A percentile compares a stretch with the other conserved stretches of the same genome.
Conservation (phyloP, 1,140 invertebrate genomes). For the Homarus americanus region DNA sequence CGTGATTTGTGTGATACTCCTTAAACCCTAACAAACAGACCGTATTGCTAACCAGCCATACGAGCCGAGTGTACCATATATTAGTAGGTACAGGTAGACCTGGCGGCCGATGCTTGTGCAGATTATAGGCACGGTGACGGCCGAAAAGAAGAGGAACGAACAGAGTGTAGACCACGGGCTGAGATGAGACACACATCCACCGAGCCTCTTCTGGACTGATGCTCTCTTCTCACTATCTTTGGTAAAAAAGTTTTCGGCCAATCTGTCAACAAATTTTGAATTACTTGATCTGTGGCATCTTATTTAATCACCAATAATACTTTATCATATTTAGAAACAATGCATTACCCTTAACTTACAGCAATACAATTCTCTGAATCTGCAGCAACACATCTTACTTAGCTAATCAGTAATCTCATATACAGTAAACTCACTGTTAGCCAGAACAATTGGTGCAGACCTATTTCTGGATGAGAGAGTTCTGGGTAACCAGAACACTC, state of each 20-base stretch:
- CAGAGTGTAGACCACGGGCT: conserved; percentile 56
- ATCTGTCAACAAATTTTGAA: conserved; percentile 43
- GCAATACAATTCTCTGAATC: no score
- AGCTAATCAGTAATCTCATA: no score
- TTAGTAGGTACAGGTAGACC: conserved; percentile 38
- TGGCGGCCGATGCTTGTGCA: conserved; percentile 48
- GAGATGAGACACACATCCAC: conserved; percentile 40
- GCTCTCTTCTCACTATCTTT: conserved; percentile 16
- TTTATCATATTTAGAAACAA: not conserved
- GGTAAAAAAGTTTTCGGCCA: conserved; percentile 64
- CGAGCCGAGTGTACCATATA: conserved; percentile 57
- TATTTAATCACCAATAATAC: not conserved
- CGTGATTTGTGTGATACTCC: no score
- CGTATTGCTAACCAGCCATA: conserved; percentile 62
- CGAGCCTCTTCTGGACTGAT: conserved; percentile 32
- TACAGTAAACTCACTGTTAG: no score
- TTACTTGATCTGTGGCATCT: not conserved
- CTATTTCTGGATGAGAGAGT: no score
- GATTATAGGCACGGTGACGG: conserved; percentile 54
- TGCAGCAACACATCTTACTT: no score
- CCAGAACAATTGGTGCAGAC: no score
- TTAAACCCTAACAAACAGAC: conserved; percentile 64
- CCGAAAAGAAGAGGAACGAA: conserved; percentile 61
- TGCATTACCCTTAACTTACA: no score
- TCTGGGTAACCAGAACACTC: no score